Base-by-base conservation (phyloP, 2,888 invertebrate genomes). In the Melinaea marsaeus region DNA sequence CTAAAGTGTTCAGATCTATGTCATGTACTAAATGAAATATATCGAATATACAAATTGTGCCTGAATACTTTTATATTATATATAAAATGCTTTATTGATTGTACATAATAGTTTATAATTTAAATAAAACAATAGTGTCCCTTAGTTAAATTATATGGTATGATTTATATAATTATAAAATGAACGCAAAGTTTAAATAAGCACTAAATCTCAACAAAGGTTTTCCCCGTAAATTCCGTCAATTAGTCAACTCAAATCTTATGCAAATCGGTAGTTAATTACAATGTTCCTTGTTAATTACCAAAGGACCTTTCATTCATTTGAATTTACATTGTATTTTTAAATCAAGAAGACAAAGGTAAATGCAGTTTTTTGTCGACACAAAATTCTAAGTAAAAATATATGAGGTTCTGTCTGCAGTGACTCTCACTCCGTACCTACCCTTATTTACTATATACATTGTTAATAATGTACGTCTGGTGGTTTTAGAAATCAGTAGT, bases 211-310 rank as follows among this genome's bases (percentile, higher is more conserved):
- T 58, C 57, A 61, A 61, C 57, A 61, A 61, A 46, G 55, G 58
- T 46, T 69, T 74, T 65, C 62, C 73, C 77, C 75, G 75, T 70
- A 70, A 78, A 79, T 77, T 77, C 75, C 68, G 65, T 74, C 77
- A 80, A 84, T 84, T 83, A 83, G 79, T 82, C 78, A 78, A 75
- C 75, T 74, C 65, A 73, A 79, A 81, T 83, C 81, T 79, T 79
- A 83, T 84, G 83, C 80, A 83, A 85, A 85, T 82, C 67, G 73
- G 75, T 79, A 76, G 79, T 79, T 80, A 82, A 83, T 81, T 81
- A 79, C 79, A 68, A 72, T 73, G 76, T 78, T 74, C 71, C 73
- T 74, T 75, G 75, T 80, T 80, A 75, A 79, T 81, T 79, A 75
- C 66, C 61, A 76, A 75, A 79, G 79, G 75, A 74, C 75, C 61